Base-by-base conservation (phyloP, 2,797 vertebrate genomes). In the Thaleichthys pacificus region DNA sequence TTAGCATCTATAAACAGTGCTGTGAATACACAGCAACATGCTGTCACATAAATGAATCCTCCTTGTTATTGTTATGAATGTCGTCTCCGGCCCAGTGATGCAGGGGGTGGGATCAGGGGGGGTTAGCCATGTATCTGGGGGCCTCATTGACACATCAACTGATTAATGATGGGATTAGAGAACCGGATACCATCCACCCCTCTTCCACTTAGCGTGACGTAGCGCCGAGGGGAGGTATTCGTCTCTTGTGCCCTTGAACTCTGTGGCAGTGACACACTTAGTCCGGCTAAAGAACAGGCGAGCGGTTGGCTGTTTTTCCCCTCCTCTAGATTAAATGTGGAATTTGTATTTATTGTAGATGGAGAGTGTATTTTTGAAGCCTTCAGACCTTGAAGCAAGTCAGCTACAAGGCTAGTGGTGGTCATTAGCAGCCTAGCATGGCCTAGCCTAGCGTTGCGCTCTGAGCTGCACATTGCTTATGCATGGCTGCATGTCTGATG, bases 121-220 rank as follows among this genome's bases (percentile, higher is more conserved):
- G 56, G 56, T 17, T 8, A 69, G 49, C 51, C 15, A 57, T 57
- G 56, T 5, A 21, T 57, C n/a, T 7, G 56, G 56, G 56, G 15
- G 1, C 5, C 22, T 35, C 42, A 49, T 3, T 24, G 42, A 47
- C 6, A 15, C 1, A 22, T 22, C 63, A 22, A 12, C 38, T 26
- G 42, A 66, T 66, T 66, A 66, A 66, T 51, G 21, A 66, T 22
- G 24, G 65, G 65, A 54, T 66, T 51, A 66, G 6, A 51, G 42
- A 51, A 2, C 1, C 6, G 42, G 21, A 42, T n/a, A 24, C 49
- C 65, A 66, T 26, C 49, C 22, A 49, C 47, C 6, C 42, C 6
- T 66, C 47, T 17, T 47, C 42, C 65, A 28, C 21, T 66, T 30
- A 26, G 22, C 6, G 15, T 17, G 65, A 66, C 8, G 47, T 51